phyloP scores from a whole-genome alignment of 2,797 vertebrate genomes.

The Enteromius viviparus region DNA sequence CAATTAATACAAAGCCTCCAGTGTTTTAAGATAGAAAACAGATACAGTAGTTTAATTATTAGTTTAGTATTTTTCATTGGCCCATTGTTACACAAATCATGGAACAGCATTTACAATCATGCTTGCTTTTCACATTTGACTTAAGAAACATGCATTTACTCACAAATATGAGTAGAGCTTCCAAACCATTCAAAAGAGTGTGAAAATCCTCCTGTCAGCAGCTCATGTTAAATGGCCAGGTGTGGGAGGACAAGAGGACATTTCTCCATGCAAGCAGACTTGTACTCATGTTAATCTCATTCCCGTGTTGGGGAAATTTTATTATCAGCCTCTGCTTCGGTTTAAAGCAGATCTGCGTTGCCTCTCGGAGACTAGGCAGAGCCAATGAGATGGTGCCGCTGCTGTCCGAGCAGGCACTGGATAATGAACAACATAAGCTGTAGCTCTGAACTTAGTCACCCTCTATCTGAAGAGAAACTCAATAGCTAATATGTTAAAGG shows the following conservation, averaged over 20 bases:
- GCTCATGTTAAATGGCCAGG: conserved; percentile 35
- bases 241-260: conserved; percentile 36
- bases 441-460: conserved; percentile 54
- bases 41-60: background rate
- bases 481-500: conserved; percentile 34
- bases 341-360: conserved; percentile 52
- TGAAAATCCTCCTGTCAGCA: conserved; percentile 56
- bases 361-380: conserved; percentile 40
- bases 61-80: background rate
- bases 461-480: conserved; percentile 28
- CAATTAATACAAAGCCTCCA: background rate
- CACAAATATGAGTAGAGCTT: background rate
- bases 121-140: background rate
- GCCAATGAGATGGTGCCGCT: conserved; percentile 37
- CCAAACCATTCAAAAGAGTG: conserved; percentile 24
- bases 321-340: conserved; percentile 57
- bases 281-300: conserved; percentile 57
- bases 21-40: background rate
- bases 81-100: background rate
- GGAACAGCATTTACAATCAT: background rate
- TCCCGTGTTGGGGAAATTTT: conserved; percentile 50
- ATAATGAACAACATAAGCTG: conserved; percentile 60
- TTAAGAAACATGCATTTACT: conserved; percentile 1
- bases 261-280: conserved; percentile 50
- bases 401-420: conserved; percentile 40